phyloP scores from a whole-genome alignment of 1,140 invertebrate species.

The Euwallacea similis region DNA sequence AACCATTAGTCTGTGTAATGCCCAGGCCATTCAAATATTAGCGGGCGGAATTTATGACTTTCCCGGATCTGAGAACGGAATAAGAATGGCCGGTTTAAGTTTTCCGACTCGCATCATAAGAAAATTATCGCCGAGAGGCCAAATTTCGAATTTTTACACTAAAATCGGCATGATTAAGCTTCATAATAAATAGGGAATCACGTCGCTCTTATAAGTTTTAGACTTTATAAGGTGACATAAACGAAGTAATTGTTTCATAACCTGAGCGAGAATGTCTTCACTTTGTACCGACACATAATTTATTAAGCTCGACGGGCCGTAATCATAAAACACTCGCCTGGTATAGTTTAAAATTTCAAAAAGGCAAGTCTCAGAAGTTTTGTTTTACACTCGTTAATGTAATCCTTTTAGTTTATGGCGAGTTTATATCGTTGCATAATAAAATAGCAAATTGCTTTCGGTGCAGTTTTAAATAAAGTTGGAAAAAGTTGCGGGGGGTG shows the following conservation, averaged over 20 bases:
- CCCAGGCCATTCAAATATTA: slow-evolving; percentile 36
- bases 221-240: slow-evolving; percentile 1
- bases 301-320: slow-evolving; percentile 25
- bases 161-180: not conserved
- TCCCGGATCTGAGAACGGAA: slow-evolving; percentile 26
- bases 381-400: slow-evolving; percentile 42
- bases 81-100: slow-evolving; percentile 32
- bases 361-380: slow-evolving; percentile 26
- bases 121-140: not conserved
- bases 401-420: slow-evolving; percentile 41
- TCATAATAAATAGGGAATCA: not conserved
- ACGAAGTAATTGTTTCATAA: slow-evolving; percentile 17
- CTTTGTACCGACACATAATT: slow-evolving; percentile 28
- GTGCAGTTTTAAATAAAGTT: slow-evolving; percentile 3
- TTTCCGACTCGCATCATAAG: slow-evolving; percentile 7
- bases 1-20: slow-evolving; percentile 36
- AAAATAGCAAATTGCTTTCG: slow-evolving; percentile 39
- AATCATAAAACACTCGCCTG: slow-evolving; percentile 29
- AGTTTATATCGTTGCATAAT: slow-evolving; percentile 42
- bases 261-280: slow-evolving; percentile 17
- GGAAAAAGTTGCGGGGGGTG: too few species aligned
- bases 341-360: slow-evolving; percentile 23
- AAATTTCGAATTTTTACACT: slow-evolving; percentile 2
- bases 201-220: not conserved
- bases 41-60: slow-evolving; percentile 26